A percentile compares a stretch with the other conserved stretches of the same genome.
Evolutionary conservation across 2,797 vertebrate species (phyloP).

Genomic region (Strix occidentalis): DNA sequence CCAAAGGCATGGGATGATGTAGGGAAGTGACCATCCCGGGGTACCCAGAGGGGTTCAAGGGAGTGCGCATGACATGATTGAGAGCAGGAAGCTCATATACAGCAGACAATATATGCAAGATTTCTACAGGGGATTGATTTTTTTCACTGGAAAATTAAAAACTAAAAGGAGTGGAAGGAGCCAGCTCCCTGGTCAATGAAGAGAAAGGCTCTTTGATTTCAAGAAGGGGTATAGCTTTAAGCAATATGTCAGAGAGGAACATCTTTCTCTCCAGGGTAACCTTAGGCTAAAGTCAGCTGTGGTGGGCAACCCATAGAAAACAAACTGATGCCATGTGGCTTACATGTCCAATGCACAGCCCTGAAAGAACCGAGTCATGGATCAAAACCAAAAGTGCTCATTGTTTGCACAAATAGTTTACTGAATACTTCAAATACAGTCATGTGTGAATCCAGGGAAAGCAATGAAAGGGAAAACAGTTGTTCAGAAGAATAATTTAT

Average conservation of each 20-base stretch:
- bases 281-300: neutral
- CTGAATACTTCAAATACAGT: neutral
- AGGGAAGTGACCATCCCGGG: neutral
- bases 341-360: neutral
- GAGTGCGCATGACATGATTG: neutral
- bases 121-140: neutral
- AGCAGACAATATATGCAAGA: neutral
- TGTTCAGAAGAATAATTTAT: neutral
- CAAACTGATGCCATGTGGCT: neutral
- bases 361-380: neutral
- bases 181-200: neutral
- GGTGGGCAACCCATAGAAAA: neutral
- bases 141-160: neutral
- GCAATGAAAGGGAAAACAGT: neutral
- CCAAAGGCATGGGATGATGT: neutral
- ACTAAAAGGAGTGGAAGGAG: neutral
- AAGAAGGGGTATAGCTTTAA: neutral
- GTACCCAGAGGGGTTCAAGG: neutral
- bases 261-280: neutral
- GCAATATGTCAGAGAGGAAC: neutral
- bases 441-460: neutral
- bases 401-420: neutral
- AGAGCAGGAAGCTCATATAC: neutral
- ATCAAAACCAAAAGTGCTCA: neutral
- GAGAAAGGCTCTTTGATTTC: neutral